Conservation (phyloP, 2,888 invertebrate species). For the Eupithecia insigniata region DNA sequence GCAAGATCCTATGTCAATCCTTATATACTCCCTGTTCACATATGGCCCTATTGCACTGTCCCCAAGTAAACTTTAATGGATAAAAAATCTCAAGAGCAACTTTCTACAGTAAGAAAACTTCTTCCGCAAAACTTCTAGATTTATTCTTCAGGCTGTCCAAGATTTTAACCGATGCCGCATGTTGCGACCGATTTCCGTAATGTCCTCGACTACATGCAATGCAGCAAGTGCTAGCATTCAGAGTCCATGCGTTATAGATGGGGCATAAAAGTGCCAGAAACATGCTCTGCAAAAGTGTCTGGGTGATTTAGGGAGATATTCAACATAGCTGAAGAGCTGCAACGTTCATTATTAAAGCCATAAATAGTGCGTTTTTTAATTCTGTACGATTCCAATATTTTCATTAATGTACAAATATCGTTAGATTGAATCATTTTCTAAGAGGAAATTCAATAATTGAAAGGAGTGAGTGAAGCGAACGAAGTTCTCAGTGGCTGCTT, state of each 20-base stretch:
- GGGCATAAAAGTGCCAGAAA: constrained; percentile 13
- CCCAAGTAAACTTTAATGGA: neutral
- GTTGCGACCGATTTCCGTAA: constrained; percentile 44
- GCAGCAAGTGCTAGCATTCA: constrained; percentile 34
- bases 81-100: neutral
- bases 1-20: too few species aligned
- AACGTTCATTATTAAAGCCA: neutral
- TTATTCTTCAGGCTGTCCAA: neutral
- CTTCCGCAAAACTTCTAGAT: neutral
- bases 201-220: constrained; percentile 35
- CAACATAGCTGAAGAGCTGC: constrained; percentile 2
- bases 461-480: too few species aligned
- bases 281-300: constrained; percentile 5
- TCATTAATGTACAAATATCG: neutral
- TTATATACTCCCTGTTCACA: neutral
- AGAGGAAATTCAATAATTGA: neutral
- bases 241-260: constrained; percentile 35
- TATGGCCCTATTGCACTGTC: neutral
- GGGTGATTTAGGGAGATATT: constrained; percentile 13
- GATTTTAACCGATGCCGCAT: neutral
- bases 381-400: neutral
- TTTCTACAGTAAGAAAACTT: neutral
- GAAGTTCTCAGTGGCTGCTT: too few species aligned
- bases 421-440: neutral
- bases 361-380: neutral